Percentiles rank a stretch among this genome's conserved stretches.
These are phyloP conservation scores for Pygmarrhopalites habei DNA, from an alignment of 1,140 invertebrate genomes.

Conservation along the genomic window DNA sequence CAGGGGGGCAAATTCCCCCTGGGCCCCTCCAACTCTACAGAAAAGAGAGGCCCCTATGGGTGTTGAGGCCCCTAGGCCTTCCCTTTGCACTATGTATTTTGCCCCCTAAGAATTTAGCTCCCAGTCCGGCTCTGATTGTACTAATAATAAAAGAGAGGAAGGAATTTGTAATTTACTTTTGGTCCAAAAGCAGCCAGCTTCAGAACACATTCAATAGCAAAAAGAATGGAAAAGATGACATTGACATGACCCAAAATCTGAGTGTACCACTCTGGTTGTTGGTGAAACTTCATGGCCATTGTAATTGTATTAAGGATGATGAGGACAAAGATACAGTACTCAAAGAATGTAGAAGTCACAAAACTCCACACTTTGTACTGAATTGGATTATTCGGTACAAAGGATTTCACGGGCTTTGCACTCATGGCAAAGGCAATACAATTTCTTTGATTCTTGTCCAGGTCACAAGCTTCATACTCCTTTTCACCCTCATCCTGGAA, in stretches of 20 bases:
- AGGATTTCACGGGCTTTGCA: conserved; percentile 90
- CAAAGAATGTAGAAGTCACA: conserved; percentile 96
- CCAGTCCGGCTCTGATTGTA: no score
- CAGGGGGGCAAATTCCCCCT: no score
- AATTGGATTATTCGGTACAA: conserved; percentile 95
- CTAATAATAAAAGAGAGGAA: no score
- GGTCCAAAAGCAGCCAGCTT: conserved; percentile 98
- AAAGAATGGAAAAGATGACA: conserved; percentile 95
- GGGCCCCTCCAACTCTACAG: no score
- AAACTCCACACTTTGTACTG: conserved; percentile 99
- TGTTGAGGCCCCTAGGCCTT: no score
- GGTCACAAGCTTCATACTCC: conserved; percentile 98
- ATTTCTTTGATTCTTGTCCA: conserved; percentile 98
- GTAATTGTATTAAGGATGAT: conserved; percentile 98
- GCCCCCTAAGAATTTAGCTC: no score
- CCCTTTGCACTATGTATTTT: no score
- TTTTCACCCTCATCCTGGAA: conserved; percentile 99
- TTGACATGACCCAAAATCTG: conserved; percentile 85
- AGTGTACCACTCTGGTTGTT: conserved; percentile 75
- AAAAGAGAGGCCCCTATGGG: no score
- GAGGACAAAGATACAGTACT: conserved; percentile 95
- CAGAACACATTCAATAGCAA: conserved; percentile 94
- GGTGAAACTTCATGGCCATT: conserved; percentile 95
- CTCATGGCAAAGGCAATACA: conserved; percentile 99
- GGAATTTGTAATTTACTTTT: conserved; percentile 60